These are phyloP conservation scores for Mobula birostris DNA, from an alignment of 2,113 vertebrate genomes.

Conservation along the genomic window DNA sequence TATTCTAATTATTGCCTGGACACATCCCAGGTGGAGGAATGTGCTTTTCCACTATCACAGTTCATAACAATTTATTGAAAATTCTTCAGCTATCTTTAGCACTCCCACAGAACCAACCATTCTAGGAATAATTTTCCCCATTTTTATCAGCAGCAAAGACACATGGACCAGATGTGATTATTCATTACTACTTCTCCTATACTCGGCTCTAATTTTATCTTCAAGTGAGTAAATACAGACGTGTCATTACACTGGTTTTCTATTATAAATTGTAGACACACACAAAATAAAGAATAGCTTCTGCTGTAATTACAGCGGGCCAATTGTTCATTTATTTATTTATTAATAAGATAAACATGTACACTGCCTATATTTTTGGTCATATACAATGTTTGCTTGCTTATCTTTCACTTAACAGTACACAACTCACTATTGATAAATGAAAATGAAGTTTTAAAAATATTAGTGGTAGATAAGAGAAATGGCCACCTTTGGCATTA, in stretches of 20 bases:
- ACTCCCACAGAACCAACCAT: not conserved
- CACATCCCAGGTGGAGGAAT: constrained; percentile 1
- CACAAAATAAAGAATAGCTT: not conserved
- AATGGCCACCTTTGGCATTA: not conserved
- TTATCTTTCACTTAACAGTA: not conserved
- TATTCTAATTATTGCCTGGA: not conserved
- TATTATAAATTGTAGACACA: not conserved
- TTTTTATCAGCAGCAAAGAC: not conserved
- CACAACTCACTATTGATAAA: not conserved
- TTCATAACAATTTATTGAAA: not conserved
- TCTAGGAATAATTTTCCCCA: not conserved
- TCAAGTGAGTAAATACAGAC: not conserved
- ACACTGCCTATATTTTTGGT: not conserved
- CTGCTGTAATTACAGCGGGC: not conserved
- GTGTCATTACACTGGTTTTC: not conserved
- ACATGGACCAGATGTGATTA: not conserved
- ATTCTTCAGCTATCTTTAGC: constrained; percentile 11
- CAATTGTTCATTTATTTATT: not conserved
- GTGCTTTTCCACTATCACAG: not conserved
- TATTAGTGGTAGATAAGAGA: not conserved
- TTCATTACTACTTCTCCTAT: constrained; percentile 11
- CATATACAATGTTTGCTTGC: not conserved
- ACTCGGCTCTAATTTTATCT: constrained; percentile 20
- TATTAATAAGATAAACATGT: not conserved
- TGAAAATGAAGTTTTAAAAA: not conserved